Conservation (phyloP, 1,140 invertebrate species). For the Centruroides vittatus region DNA sequence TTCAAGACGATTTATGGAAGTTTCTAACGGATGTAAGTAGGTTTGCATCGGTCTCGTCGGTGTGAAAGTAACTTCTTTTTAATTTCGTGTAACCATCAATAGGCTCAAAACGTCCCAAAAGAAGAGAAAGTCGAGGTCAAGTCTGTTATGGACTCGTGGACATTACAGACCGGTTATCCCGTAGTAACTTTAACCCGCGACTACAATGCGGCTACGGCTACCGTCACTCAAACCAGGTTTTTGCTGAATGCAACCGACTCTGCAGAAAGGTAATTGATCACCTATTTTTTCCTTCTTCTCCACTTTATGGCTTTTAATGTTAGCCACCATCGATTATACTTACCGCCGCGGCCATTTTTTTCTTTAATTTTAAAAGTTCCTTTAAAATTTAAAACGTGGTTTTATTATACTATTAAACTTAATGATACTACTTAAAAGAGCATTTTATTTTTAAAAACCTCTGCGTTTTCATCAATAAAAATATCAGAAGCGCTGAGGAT, state of each 20-base stretch:
- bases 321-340: not conserved
- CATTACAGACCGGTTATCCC: constrained; percentile 72
- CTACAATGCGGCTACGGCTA: constrained; percentile 37
- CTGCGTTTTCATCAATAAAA: too few relatives aligned
- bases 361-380: not conserved
- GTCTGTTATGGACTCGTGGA: constrained; percentile 78
- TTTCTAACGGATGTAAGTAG: constrained; percentile 51
- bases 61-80: too few relatives aligned
- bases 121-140: constrained; percentile 33
- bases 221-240: constrained; percentile 13
- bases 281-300: not conserved
- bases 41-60: too few relatives aligned
- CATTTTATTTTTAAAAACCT: too few relatives aligned
- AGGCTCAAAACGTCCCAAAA: too few relatives aligned
- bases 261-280: not conserved
- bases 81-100: too few relatives aligned
- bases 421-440: too few relatives aligned
- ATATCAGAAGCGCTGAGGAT: too few relatives aligned
- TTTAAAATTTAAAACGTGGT: too few relatives aligned
- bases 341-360: not conserved
- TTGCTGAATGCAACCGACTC: constrained; percentile 22
- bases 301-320: not conserved
- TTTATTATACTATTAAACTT: too few relatives aligned
- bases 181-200: constrained; percentile 54
- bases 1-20: constrained; percentile 73